phyloP scores from a whole-genome alignment of 2,113 vertebrate genomes.

The Erythrolamprus reginae region DNA sequence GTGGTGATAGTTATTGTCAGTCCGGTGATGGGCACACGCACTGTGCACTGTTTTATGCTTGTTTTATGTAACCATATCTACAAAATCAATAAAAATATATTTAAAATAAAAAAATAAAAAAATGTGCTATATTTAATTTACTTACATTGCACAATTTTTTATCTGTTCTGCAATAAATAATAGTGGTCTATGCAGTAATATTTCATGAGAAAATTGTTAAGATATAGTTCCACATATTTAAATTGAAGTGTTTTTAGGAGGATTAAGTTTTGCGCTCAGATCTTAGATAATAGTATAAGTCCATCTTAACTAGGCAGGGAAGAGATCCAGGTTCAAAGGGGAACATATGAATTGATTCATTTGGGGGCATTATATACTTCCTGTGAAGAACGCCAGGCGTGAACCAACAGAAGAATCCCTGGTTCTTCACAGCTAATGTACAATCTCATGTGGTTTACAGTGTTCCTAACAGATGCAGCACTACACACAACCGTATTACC shows the following conservation, averaged over 20 bases:
- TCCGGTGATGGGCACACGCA: too few relatives aligned
- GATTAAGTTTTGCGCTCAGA: background rate
- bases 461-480: background rate
- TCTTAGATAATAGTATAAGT: background rate
- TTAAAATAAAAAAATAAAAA: too few relatives aligned
- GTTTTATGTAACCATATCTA: too few relatives aligned
- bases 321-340: background rate
- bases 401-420: too few relatives aligned
- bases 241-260: background rate
- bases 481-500: too few relatives aligned
- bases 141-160: background rate
- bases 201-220: background rate
- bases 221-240: background rate
- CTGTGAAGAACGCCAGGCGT: too few relatives aligned
- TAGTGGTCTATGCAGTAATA: background rate
- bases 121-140: background rate
- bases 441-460: background rate
- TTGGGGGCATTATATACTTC: background rate
- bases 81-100: too few relatives aligned
- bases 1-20: too few relatives aligned
- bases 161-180: background rate
- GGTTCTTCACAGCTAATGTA: background rate
- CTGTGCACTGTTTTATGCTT: too few relatives aligned
- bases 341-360: background rate
- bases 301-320: background rate